Base-by-base conservation (phyloP, 2,797 vertebrate species). In the Diplodus puntazzo region DNA sequence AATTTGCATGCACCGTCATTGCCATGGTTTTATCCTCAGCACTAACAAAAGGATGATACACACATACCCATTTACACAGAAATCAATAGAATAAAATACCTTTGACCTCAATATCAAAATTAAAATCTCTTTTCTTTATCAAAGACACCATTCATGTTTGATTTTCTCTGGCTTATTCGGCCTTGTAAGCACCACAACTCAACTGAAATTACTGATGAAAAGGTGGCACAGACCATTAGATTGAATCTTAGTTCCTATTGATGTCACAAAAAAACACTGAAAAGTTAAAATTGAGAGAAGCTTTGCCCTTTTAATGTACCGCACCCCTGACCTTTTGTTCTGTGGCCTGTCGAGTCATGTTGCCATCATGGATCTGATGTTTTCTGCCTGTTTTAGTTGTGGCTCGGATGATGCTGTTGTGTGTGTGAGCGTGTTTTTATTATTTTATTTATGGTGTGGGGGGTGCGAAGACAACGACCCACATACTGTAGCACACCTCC, bases 401-500 rank as follows among this genome's bases (percentile, higher is more conserved):
- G 71, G 57, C 17, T 50, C 3, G 4, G 46, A 48, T 72, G 25
- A 61, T 68, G 48, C n/a, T 30, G 61, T 65, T 46, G 39, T 50
- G 48, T 63, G 43, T 43, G 39, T n/a, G 30, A 39, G 58, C 49
- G 55, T 52, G 39, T 54, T 39, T 14, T 21, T 57, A 23, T 43
- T 69, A 68, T 71, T 70, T 30, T 11, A 42, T 69, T 65, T 42
- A 23, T 25, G 11, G n/a, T 61, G 34, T n/a, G 42, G n/a, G 53
- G 20, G 39, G 18, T 58, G 77, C 17, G 23, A 83, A 72, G 70
- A 88, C 75, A 80, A 62, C 18, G 65, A 77, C 88, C 90, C 73
- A 84, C 82, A 86, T 79, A 70, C 73, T 79, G 65, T 53, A 79
- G 69, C 71, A 76, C 76, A 82, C 74, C 63, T 83, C 78, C 78